Evolutionary conservation across 2,888 invertebrate species (phyloP).

Genomic region (Xestia ashworthii): DNA sequence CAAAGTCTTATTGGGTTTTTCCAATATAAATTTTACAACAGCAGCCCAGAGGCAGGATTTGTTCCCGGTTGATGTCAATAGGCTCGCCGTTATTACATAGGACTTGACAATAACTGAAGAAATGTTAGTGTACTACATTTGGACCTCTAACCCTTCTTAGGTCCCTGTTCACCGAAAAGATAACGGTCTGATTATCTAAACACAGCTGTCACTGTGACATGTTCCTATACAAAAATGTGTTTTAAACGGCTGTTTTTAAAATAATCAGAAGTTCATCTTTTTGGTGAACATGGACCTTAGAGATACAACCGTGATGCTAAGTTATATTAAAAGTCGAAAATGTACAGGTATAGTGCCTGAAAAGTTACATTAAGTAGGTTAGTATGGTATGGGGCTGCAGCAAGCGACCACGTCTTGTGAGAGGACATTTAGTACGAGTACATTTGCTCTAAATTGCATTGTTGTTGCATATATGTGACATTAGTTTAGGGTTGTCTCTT

Average conservation of each 20-base stretch:
- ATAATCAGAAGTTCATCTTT: no score
- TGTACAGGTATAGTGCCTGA: neutral
- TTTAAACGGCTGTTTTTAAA: no score
- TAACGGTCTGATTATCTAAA: no score
- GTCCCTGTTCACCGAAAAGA: no score
- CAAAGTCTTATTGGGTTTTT: neutral
- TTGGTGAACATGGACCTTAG: no score
- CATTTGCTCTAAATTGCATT: slow-evolving; percentile 35
- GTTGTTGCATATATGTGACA: slow-evolving; percentile 28
- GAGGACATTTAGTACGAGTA: slow-evolving; percentile 24
- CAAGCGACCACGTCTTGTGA: slow-evolving; percentile 13
- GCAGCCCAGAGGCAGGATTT: neutral
- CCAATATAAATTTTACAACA: neutral
- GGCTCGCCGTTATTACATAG: neutral
- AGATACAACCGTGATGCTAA: neutral
- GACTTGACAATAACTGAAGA: neutral
- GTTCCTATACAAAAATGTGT: no score
- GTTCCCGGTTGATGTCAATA: neutral
- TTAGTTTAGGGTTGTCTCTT: slow-evolving; percentile 18
- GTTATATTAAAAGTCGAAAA: neutral
- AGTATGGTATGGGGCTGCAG: neutral
- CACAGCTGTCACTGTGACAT: no score
- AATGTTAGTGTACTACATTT: neutral
- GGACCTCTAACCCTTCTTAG: neutral
- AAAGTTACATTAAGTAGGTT: slow-evolving; percentile 2